These are phyloP conservation scores for Apaloderma vittatum DNA, from an alignment of 2,113 vertebrate genomes.

Conservation along the genomic window DNA sequence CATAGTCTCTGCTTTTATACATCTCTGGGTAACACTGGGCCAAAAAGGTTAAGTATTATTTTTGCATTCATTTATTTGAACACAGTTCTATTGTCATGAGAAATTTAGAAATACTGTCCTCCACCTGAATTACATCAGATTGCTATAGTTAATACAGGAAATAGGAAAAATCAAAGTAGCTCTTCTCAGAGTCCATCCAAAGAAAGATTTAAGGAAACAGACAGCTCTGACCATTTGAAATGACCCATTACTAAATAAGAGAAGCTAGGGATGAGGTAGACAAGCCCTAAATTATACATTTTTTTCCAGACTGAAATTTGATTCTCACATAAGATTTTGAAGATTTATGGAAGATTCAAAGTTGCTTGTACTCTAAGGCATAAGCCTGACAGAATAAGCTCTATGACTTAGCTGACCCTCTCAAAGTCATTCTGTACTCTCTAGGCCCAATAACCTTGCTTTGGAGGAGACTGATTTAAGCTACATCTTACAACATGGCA, in stretches of 20 bases:
- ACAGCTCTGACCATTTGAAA: background rate
- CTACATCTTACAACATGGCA: background rate
- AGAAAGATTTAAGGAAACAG: constrained; percentile 24
- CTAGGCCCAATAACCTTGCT: background rate
- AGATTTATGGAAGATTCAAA: background rate
- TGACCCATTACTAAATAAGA: background rate
- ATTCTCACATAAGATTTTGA: background rate
- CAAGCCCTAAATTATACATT: background rate
- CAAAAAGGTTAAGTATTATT: background rate
- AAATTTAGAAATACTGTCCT: constrained; percentile 43
- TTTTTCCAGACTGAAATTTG: background rate
- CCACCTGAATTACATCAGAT: constrained; percentile 37
- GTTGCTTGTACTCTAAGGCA: background rate
- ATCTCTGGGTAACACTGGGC: background rate
- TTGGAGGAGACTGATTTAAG: background rate
- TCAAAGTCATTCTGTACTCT: background rate
- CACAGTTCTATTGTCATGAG: background rate
- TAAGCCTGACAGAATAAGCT: background rate
- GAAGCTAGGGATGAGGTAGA: background rate
- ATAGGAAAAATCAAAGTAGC: constrained; percentile 12
- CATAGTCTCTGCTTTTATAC: background rate
- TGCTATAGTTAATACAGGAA: constrained; percentile 20
- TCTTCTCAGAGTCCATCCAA: background rate
- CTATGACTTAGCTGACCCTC: background rate
- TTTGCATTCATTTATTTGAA: constrained; percentile 40